Conservation (phyloP, 2,797 vertebrate species). For the Micrastur ruficollis region DNA sequence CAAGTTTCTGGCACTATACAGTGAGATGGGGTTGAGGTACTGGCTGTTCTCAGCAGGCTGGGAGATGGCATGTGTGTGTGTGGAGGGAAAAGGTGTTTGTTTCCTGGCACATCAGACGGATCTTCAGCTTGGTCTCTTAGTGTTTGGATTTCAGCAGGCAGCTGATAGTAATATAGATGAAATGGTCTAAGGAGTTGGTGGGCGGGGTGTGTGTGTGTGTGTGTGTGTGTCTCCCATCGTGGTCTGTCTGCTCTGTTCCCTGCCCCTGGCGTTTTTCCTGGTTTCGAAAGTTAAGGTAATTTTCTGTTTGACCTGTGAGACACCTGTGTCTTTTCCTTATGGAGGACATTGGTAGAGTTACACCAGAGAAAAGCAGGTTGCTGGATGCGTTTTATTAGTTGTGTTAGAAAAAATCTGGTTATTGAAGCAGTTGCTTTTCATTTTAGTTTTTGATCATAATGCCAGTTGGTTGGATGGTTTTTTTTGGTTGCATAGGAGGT, state of each 20-base stretch:
- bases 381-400: neutral
- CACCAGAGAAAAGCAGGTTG: neutral
- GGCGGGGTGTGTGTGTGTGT: too few species aligned
- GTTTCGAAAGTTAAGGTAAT: neutral
- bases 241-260: accelerated
- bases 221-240: neutral
- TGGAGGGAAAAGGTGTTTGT: neutral
- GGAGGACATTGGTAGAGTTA: neutral
- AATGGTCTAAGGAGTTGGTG: neutral
- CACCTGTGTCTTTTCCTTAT: neutral
- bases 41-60: neutral
- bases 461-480: neutral
- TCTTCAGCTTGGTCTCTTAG: neutral
- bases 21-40: neutral
- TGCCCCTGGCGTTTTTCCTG: accelerated
- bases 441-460: neutral
- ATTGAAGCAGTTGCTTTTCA: neutral
- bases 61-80: neutral
- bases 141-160: neutral
- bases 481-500: too few species aligned
- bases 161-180: neutral
- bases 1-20: neutral
- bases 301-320: neutral
- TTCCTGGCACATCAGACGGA: neutral
- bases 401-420: neutral